These are phyloP conservation scores for Limosa lapponica DNA, from an alignment of 2,797 vertebrate species.

Conservation along the genomic window DNA sequence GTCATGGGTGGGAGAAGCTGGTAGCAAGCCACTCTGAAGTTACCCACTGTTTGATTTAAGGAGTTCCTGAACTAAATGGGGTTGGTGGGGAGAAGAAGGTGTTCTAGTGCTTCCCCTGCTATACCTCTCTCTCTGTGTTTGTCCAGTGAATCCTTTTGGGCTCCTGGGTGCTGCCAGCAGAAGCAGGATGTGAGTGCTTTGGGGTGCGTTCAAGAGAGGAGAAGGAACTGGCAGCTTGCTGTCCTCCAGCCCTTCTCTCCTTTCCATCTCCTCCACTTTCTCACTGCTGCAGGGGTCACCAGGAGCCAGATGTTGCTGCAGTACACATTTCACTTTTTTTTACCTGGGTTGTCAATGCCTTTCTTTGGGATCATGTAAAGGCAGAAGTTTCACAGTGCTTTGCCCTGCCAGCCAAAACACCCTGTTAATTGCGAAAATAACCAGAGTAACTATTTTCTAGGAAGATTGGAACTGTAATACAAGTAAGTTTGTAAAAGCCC, in stretches of 20 bases:
- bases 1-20: neutral
- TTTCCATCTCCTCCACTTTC: neutral
- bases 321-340: neutral
- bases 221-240: neutral
- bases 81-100: neutral
- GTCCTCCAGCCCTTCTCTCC: neutral
- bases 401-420: neutral
- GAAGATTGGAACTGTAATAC: neutral
- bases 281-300: neutral
- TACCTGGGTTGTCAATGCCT: neutral
- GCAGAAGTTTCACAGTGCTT: neutral
- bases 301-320: neutral
- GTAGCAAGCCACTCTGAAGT: neutral
- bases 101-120: neutral
- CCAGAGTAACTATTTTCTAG: neutral
- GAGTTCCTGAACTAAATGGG: neutral
- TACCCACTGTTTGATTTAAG: neutral
- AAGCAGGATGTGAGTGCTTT: neutral
- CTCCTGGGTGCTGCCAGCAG: neutral
- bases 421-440: neutral
- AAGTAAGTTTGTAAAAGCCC: neutral
- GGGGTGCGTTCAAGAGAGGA: neutral
- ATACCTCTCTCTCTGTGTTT: neutral
- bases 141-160: neutral
- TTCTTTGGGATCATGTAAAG: neutral